Base-by-base conservation (phyloP, 2,797 vertebrate species). In the Knipowitschia caucasica region DNA sequence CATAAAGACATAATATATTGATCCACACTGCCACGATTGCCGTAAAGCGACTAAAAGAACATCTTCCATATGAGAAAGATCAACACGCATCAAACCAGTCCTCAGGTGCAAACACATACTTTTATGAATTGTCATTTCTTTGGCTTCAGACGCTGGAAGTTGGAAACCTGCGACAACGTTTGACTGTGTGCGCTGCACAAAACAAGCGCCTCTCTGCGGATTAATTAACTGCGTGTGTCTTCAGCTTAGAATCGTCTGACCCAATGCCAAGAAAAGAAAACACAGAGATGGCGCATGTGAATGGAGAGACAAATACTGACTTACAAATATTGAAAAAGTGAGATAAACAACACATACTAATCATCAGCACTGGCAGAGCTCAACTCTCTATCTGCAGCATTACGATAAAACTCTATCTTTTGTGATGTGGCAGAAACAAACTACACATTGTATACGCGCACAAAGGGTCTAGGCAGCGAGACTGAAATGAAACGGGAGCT, bases 351-450 rank as follows among this genome's bases (percentile, higher is more conserved):
- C 65, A 75, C 60, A 59, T 66, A 33, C 39, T 63, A 81, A 73
- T 71, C 67, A 73, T 54, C 53, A 4, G 69, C 59, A 78, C 66
- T 70, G 65, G 73, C 53, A 57, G 49, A 25, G 35, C 65, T 50
- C 77, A 66, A 54, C 77, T 51, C 60, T 64, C 56, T 78, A 77
- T 84, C 81, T 88, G 86, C 75, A 69, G 67, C 68, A 52, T 75
- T 81, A 74, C 60, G 83, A 85, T 88, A 81, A 80, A 69, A 73
- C 64, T 67, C 12, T 50, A 42, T 65, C 77, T 84, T 78, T 85
- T 81, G 77, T 85, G 67, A 72, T 44, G 69, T 57, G 1, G 53
- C 56, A 67, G 65, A 81, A 86, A 84, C 83, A 82, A 87, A 82
- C 81, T 82, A 63, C 61, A 68, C 75, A 82, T 64, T 85, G 78